phyloP scores from a whole-genome alignment of 2,797 vertebrate genomes.

The Gymnocypris eckloni region DNA sequence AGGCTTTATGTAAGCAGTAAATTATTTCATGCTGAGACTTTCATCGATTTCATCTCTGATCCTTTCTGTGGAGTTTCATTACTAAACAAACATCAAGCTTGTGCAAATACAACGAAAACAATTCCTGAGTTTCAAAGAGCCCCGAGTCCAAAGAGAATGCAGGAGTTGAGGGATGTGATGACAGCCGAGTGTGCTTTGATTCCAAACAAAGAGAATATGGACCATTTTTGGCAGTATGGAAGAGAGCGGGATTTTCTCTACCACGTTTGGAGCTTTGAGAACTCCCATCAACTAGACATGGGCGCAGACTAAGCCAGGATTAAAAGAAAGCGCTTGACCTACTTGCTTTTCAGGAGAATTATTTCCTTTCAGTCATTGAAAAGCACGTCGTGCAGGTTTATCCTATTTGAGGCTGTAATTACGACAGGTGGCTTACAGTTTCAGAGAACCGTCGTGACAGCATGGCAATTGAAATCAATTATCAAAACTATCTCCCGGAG shows the following conservation, averaged over 20 bases:
- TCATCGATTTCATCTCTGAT: neutral
- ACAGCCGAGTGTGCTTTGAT: conserved; percentile 47
- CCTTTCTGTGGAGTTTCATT: conserved; percentile 18
- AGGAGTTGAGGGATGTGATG: conserved; percentile 25
- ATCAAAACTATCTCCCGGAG: conserved; percentile 36
- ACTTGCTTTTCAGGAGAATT: conserved; percentile 74
- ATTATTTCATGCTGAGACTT: neutral
- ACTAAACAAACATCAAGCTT: conserved; percentile 13
- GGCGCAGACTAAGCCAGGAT: conserved; percentile 74
- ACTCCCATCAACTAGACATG: conserved; percentile 65
- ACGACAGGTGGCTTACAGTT: conserved; percentile 62
- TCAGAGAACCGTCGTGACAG: conserved; percentile 60
- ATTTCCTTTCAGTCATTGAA: conserved; percentile 14
- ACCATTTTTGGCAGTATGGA: conserved; percentile 40
- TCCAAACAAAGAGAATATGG: conserved; percentile 41
- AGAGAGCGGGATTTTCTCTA: conserved; percentile 39
- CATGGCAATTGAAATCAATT: conserved; percentile 28
- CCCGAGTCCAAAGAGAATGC: conserved; percentile 28
- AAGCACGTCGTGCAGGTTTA: conserved; percentile 47
- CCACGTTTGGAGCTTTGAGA: conserved; percentile 61
- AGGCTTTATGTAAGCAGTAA: neutral
- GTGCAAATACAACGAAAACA: conserved; percentile 18
- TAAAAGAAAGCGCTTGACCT: conserved; percentile 76
- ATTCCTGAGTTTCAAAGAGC: conserved; percentile 30
- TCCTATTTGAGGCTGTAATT: conserved; percentile 68